phyloP scores from a whole-genome alignment of 1,140 invertebrate genomes.

The Andrena cerasifolii region DNA sequence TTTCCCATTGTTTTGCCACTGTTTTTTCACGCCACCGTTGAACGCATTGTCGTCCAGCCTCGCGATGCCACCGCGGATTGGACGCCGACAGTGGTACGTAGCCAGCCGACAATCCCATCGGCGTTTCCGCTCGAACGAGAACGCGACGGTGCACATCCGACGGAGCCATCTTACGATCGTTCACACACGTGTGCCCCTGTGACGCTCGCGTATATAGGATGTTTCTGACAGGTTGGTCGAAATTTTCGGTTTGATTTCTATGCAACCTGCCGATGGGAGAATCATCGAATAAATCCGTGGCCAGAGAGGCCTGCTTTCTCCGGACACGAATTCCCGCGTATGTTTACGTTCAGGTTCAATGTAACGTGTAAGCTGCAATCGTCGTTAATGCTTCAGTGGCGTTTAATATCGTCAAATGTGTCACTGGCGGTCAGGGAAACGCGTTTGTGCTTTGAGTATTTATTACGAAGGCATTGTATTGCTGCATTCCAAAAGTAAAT shows the following conservation, averaged over 20 bases:
- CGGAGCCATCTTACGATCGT: conserved; percentile 57
- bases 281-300: too few species aligned
- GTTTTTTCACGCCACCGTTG: conserved; percentile 34
- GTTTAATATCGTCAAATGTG: too few species aligned
- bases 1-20: conserved; percentile 43
- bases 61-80: conserved; percentile 44
- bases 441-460: too few species aligned
- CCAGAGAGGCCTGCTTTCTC: too few species aligned
- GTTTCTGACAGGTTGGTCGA: background rate
- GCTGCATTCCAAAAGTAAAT: background rate
- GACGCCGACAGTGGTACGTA: conserved; percentile 55
- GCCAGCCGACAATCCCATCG: background rate
- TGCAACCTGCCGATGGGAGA: too few species aligned
- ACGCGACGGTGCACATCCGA: conserved; percentile 17
- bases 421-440: too few species aligned
- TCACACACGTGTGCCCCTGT: conserved; percentile 29
- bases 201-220: background rate
- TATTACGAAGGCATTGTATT: background rate
- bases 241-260: too few species aligned
- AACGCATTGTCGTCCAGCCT: conserved; percentile 8
- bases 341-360: too few species aligned
- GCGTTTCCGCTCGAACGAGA: background rate
- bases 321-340: too few species aligned
- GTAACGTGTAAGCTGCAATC: too few species aligned
- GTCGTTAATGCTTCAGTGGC: too few species aligned